phyloP scores from a whole-genome alignment of 2,888 invertebrate genomes.

The Sinotaia quadrata region DNA sequence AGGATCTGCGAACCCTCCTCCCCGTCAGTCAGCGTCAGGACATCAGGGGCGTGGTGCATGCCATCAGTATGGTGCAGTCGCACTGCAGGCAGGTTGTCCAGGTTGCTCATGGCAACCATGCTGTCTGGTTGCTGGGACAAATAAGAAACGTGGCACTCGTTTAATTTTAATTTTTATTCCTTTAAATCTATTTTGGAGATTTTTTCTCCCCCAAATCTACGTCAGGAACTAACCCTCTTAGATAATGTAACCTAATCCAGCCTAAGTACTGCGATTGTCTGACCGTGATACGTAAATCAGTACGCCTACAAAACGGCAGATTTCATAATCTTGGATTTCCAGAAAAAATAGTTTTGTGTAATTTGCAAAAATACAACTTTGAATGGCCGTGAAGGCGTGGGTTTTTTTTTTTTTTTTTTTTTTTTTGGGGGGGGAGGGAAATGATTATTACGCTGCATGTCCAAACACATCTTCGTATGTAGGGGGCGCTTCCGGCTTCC shows the following conservation, averaged over 20 bases:
- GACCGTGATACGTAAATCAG: too few species aligned
- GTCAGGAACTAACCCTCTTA: not conserved
- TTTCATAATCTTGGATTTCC: too few species aligned
- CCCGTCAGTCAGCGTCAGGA: constrained; percentile 43
- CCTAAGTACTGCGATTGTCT: not conserved
- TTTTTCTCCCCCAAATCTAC: constrained; percentile 1
- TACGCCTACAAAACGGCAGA: too few species aligned
- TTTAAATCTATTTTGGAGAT: not conserved
- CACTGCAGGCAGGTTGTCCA: constrained; percentile 51
- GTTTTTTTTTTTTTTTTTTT: too few species aligned
- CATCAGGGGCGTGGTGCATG: constrained; percentile 41
- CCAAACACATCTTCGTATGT: too few species aligned
- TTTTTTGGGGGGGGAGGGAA: too few species aligned
- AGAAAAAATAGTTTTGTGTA: too few species aligned
- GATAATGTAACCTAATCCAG: not conserved
- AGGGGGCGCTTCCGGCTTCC: too few species aligned
- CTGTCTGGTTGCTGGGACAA: constrained; percentile 53
- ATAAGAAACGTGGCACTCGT: too few species aligned
- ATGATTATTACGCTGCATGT: too few species aligned
- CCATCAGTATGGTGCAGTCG: constrained; percentile 47
- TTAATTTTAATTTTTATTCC: not conserved
- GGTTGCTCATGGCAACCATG: constrained; percentile 55
- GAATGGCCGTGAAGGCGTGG: too few species aligned
- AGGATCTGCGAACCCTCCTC: constrained; percentile 21
- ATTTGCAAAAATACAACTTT: too few species aligned